Base-by-base conservation (phyloP, 2,888 invertebrate species). In the Artemia sp. region DNA sequence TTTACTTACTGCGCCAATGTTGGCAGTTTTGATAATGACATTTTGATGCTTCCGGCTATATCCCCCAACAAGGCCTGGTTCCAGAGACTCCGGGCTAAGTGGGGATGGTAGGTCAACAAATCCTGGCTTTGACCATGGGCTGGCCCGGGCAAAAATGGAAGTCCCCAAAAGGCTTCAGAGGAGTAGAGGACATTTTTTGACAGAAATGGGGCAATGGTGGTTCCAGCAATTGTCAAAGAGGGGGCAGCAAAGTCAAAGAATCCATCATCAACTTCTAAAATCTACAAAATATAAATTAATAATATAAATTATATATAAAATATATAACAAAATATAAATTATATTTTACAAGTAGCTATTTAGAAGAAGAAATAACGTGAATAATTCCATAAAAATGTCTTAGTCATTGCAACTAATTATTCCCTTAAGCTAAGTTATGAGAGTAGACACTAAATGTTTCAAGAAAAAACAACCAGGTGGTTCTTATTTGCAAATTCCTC, bases 121-220 rank as follows among this genome's bases (percentile, higher is more conserved):
- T 73, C 73, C 14, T 72, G 70, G 58, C 70, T 68, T 24, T 73
- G 71, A 11, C 69, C 70, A 68, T 68, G 67, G 11, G 69, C 69
- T 38, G 38, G 38, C 6, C 67, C 70, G 51, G 73, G 72, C 24
- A 76, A 73, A 9, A 76, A 70, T 7, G 75, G 74, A 9, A 76
- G 72, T 53, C 75, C 75, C 76, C 76, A 76, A 68, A 76, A 75
- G 7, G 75, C 75, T 72, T 76, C 75, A 19, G 74, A 73, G 10
- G 74, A 73, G 71, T 75, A 76, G 19, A 76, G 68, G 1, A 75
- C 74, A 51, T 75, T 76, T 67, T 74, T 72, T 1, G 76, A 74
- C 64, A 74, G 74, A n/a, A 75, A 73, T 11, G 76, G 76, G 3
- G 76, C 75, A 73, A 76, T 73, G 10, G 74, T 74, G 66, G 74